A percentile compares a stretch with the other conserved stretches of the same genome.
Conservation (phyloP, 2,888 invertebrate species). For the Hoplodrina ambigua region DNA sequence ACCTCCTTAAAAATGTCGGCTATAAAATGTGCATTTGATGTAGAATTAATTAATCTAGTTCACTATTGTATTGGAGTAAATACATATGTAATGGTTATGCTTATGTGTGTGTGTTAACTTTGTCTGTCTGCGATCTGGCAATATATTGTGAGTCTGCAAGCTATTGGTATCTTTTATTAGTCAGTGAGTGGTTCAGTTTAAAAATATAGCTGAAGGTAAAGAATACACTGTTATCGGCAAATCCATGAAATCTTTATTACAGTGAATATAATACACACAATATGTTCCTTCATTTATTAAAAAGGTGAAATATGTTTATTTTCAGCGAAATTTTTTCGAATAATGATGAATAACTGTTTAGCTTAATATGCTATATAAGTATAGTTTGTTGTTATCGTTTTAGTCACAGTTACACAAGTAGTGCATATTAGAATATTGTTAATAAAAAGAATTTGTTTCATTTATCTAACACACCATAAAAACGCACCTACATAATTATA, state of each 20-base stretch:
- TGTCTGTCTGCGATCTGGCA: slow-evolving; percentile 27
- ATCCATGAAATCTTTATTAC: slow-evolving; percentile 55
- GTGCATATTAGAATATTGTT: slow-evolving; percentile 63
- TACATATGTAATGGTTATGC: slow-evolving; percentile 40
- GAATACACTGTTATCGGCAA: slow-evolving; percentile 42
- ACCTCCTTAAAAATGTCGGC: neutral
- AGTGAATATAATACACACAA: slow-evolving; percentile 35
- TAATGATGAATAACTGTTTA: slow-evolving; percentile 47
- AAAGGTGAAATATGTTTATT: slow-evolving; percentile 38
- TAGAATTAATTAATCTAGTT: slow-evolving; percentile 38
- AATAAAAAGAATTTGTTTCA: slow-evolving; percentile 58
- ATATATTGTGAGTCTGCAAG: slow-evolving; percentile 23
- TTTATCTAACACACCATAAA: slow-evolving; percentile 31
- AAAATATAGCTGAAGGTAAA: slow-evolving; percentile 23
- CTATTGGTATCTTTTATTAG: slow-evolving; percentile 19
- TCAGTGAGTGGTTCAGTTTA: slow-evolving; percentile 18
- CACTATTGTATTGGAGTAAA: slow-evolving; percentile 31
- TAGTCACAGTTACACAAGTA: slow-evolving; percentile 58
- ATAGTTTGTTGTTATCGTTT: slow-evolving; percentile 52
- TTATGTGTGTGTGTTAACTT: slow-evolving; percentile 36
- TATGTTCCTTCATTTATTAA: slow-evolving; percentile 25
- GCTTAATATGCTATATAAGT: slow-evolving; percentile 34
- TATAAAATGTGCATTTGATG: slow-evolving; percentile 49
- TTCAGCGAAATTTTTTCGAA: slow-evolving; percentile 48
- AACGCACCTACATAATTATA: neutral